Evolutionary conservation across 2,888 invertebrate species (phyloP).

Genomic region (Carterocephalus palaemon): DNA sequence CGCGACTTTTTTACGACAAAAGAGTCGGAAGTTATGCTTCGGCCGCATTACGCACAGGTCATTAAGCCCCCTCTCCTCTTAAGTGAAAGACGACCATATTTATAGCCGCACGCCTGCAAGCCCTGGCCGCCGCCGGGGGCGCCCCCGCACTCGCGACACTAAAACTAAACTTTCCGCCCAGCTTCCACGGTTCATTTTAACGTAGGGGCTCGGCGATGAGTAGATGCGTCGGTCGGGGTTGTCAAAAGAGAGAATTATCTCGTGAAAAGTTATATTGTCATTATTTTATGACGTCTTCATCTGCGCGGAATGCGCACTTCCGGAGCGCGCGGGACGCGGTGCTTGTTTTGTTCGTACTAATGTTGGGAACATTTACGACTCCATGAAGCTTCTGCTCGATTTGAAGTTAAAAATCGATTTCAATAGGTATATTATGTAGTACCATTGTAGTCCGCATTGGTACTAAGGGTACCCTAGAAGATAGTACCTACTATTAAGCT

Average conservation of each 20-base stretch:
- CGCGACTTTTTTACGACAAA: constrained; percentile 66
- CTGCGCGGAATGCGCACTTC: constrained; percentile 43
- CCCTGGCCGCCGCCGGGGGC: constrained; percentile 46
- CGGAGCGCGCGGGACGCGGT: constrained; percentile 43
- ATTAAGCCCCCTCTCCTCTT: constrained; percentile 62
- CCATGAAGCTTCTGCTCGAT: too few relatives aligned
- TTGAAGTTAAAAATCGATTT: too few relatives aligned
- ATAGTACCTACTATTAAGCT: too few relatives aligned
- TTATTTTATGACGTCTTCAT: constrained; percentile 75
- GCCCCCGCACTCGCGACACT: constrained; percentile 30
- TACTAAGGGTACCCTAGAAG: too few relatives aligned
- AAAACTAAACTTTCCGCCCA: constrained; percentile 21
- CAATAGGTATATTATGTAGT: too few relatives aligned
- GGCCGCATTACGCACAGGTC: constrained; percentile 69
- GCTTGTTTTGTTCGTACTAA: constrained; percentile 35
- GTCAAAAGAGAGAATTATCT: constrained; percentile 48
- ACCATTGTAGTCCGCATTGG: too few relatives aligned
- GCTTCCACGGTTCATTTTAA: constrained; percentile 25
- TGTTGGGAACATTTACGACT: neutral
- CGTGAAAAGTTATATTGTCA: constrained; percentile 57
- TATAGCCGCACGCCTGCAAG: constrained; percentile 67
- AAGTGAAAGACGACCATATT: constrained; percentile 62
- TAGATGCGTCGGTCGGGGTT: constrained; percentile 42
- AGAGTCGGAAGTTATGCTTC: constrained; percentile 70
- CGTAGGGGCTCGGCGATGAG: neutral